Evolutionary conservation across 2,888 invertebrate species (phyloP).

Genomic region (Mythimna loreyi): DNA sequence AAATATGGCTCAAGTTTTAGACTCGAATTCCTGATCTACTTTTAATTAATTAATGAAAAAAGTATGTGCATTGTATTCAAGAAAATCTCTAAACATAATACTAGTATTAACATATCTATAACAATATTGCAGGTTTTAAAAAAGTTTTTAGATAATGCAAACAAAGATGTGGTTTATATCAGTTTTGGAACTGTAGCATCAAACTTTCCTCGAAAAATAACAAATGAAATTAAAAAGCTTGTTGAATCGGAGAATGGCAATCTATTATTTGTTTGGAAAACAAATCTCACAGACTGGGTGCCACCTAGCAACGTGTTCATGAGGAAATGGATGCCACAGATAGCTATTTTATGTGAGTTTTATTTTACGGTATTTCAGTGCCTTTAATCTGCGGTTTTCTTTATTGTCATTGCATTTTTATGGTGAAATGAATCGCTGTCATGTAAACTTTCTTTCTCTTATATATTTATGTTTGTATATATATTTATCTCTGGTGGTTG

Average conservation of each 20-base stretch:
- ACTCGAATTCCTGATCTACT: too few relatives aligned
- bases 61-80: too few relatives aligned
- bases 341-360: constrained; percentile 92
- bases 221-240: constrained; percentile 86
- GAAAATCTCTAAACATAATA: not conserved
- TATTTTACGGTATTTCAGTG: not conserved
- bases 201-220: constrained; percentile 91
- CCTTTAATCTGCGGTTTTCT: not conserved
- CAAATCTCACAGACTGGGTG: constrained; percentile 91
- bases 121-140: constrained; percentile 54
- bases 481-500: not conserved
- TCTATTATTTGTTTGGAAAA: constrained; percentile 93
- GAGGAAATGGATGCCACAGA: constrained; percentile 93
- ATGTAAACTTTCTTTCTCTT: not conserved
- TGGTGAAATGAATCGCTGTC: not conserved
- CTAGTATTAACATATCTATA: not conserved
- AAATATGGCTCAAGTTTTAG: too few relatives aligned
- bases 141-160: constrained; percentile 90
- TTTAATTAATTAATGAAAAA: too few relatives aligned
- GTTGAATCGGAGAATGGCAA: constrained; percentile 70
- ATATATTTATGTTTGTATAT: not conserved
- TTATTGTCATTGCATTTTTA: not conserved
- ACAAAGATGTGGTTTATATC: constrained; percentile 92
- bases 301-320: constrained; percentile 92
- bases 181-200: constrained; percentile 94